Evolutionary conservation across 2,113 vertebrate genomes (phyloP).

Genomic region (Bettongia penicillata): DNA sequence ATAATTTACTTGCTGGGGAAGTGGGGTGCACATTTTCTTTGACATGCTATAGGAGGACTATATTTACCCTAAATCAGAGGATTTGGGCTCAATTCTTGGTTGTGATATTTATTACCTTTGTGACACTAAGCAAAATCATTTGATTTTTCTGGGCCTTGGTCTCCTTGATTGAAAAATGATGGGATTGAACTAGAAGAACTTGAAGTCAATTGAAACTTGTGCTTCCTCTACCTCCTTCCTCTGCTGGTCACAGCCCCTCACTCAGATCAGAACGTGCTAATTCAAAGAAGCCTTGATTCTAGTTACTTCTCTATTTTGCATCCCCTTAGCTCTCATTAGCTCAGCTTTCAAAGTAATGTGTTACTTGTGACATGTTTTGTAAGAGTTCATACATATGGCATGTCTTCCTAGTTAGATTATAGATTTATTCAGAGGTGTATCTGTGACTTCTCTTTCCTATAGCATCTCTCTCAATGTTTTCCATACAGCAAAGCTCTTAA

Average conservation of each 20-base stretch:
- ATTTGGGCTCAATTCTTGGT: background rate
- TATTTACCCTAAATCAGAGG: background rate
- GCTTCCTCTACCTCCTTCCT: background rate
- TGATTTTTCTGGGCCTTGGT: background rate
- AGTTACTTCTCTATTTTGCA: background rate
- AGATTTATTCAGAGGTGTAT: background rate
- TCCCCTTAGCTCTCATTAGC: background rate
- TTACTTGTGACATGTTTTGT: background rate
- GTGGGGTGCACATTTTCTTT: background rate
- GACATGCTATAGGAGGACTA: background rate
- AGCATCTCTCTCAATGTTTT: too few relatives aligned
- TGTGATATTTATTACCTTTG: background rate
- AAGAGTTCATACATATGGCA: background rate
- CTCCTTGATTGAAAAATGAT: background rate
- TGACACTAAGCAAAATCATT: background rate
- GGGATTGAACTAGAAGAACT: background rate
- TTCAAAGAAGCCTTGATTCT: background rate
- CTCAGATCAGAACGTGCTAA: background rate
- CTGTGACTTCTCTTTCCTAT: background rate
- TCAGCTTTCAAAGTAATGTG: background rate
- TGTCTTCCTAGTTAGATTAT: background rate
- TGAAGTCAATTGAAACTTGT: background rate
- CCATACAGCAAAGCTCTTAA: background rate
- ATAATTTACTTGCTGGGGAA: background rate
- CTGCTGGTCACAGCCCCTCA: background rate